Evolutionary conservation across 2,113 vertebrate species (phyloP).

Genomic region (Chlorodrepanis virens): DNA sequence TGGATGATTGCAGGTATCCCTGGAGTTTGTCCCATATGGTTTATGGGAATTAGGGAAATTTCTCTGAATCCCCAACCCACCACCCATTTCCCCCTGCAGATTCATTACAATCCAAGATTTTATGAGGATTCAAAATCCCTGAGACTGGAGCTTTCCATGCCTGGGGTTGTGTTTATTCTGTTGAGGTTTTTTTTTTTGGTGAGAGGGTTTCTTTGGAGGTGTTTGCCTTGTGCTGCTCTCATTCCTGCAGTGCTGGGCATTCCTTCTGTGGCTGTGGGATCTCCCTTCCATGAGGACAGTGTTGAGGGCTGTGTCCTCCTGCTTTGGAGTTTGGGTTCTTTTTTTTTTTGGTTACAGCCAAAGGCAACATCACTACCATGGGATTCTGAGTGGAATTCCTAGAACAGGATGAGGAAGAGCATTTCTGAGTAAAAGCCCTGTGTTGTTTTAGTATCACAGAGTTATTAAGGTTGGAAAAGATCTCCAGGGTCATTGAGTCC

Average conservation of each 20-base stretch:
- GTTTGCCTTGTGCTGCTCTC: not conserved
- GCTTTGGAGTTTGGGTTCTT: not conserved
- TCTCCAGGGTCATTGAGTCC: fast-evolving
- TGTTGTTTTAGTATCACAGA: not conserved
- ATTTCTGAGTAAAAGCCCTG: not conserved
- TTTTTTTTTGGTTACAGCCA: not conserved
- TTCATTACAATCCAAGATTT: not conserved
- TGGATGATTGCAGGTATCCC: not conserved
- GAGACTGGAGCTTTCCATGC: not conserved
- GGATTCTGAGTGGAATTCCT: not conserved
- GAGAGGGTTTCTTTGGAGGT: not conserved
- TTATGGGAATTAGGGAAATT: not conserved
- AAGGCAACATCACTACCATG: not conserved
- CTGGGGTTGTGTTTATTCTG: not conserved
- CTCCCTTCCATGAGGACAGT: fast-evolving
- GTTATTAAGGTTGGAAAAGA: fast-evolving
- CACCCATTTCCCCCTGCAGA: not conserved
- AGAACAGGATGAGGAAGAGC: not conserved
- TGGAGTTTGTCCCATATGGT: not conserved
- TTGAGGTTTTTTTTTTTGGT: not conserved
- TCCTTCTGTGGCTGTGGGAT: not conserved
- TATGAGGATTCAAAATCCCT: not conserved
- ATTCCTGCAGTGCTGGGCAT: not conserved
- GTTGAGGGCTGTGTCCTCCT: not conserved
- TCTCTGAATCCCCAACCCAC: not conserved